phyloP scores from a whole-genome alignment of 2,797 vertebrate genomes.

The Pogoniulus pusillus region DNA sequence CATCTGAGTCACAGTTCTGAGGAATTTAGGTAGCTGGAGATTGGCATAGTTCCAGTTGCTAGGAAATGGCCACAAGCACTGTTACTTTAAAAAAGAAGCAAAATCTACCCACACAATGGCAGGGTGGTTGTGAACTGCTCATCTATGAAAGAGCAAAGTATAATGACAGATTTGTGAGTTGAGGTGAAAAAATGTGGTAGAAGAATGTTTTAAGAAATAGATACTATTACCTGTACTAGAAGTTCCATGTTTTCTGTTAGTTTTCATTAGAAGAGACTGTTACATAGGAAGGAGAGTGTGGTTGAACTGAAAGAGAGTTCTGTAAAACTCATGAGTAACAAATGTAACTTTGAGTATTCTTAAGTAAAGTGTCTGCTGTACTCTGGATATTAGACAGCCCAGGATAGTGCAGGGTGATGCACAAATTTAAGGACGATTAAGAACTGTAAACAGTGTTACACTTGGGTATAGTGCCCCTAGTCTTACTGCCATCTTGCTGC shows the following conservation, averaged over 20 bases:
- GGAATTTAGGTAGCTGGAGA: neutral
- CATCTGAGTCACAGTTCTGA: neutral
- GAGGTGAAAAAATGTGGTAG: neutral
- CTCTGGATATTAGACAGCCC: neutral
- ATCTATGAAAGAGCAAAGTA: rapidly evolving
- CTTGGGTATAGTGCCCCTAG: rapidly evolving
- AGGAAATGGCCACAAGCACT: neutral
- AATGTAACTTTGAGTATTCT: neutral
- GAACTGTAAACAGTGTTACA: neutral
- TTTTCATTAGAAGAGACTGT: neutral
- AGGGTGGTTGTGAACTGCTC: neutral
- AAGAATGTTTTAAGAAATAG: neutral
- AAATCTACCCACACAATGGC: too few species aligned
- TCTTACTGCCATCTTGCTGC: neutral
- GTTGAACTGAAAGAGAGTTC: neutral
- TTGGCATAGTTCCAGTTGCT: rapidly evolving
- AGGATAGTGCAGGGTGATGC: neutral
- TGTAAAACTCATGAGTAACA: neutral
- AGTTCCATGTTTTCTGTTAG: rapidly evolving
- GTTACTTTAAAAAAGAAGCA: too few species aligned
- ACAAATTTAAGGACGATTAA: neutral
- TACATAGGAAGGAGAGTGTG: neutral
- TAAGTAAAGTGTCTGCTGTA: neutral
- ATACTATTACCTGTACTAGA: neutral
- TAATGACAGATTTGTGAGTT: neutral